phyloP scores from a whole-genome alignment of 2,113 vertebrate species.

The Carollia perspicillata region DNA sequence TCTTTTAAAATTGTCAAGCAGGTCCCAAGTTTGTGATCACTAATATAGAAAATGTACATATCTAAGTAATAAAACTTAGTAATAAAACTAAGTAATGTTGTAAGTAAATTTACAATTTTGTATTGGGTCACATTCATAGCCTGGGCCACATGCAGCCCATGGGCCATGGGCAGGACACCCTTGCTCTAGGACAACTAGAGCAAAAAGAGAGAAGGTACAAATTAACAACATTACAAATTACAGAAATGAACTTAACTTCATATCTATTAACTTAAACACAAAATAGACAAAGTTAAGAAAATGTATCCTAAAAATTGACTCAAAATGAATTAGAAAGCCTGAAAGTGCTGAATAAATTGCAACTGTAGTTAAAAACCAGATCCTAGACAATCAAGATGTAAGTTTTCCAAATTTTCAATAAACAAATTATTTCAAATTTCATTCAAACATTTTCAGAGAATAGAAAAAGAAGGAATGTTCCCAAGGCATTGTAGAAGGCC shows the following conservation, averaged over 20 bases:
- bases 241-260: neutral
- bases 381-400: neutral
- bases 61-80: too few relatives aligned
- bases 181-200: neutral
- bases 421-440: constrained; percentile 1
- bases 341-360: neutral
- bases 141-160: too few relatives aligned
- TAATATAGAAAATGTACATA: too few relatives aligned
- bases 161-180: too few relatives aligned
- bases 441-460: constrained; percentile 4
- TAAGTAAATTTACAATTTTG: too few relatives aligned
- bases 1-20: too few relatives aligned
- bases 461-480: neutral
- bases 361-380: neutral
- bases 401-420: constrained; percentile 7
- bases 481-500: neutral
- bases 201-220: neutral
- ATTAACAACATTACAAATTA: neutral
- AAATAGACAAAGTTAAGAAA: too few relatives aligned
- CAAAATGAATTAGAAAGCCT: constrained; percentile 19
- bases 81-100: too few relatives aligned
- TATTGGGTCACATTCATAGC: too few relatives aligned
- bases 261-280: too few relatives aligned
- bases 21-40: too few relatives aligned
- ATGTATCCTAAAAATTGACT: neutral